phyloP scores from a whole-genome alignment of 2,797 vertebrate species.

The Lagocephalus sceleratus region DNA sequence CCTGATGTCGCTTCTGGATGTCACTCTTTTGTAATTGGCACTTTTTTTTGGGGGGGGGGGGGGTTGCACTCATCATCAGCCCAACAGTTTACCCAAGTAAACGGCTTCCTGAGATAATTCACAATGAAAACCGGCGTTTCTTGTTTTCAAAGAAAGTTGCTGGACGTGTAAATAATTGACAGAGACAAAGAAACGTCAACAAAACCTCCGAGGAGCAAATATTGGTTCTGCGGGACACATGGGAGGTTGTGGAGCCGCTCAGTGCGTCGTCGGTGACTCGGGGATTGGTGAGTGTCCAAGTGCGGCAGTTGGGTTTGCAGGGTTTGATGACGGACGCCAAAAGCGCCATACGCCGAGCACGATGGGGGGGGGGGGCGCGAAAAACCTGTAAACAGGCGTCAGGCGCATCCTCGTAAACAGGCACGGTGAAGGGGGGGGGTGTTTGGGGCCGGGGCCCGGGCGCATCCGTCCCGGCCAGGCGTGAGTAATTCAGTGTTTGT shows the following conservation, averaged over 20 bases:
- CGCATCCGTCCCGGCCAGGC: slow-evolving; percentile 2
- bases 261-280: slow-evolving; percentile 33
- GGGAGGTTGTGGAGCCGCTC: background rate
- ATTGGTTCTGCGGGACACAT: background rate
- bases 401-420: slow-evolving; percentile 37
- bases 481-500: slow-evolving; percentile 34
- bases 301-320: slow-evolving; percentile 48
- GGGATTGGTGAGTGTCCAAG: slow-evolving; percentile 57
- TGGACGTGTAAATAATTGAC: slow-evolving; percentile 54
- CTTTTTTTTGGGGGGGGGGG: too few relatives aligned
- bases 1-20: too few relatives aligned
- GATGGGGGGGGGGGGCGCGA: slow-evolving; percentile 28
- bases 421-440: slow-evolving; percentile 33
- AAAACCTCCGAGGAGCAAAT: slow-evolving; percentile 10
- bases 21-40: too few relatives aligned
- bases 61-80: too few relatives aligned
- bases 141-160: slow-evolving; percentile 4
- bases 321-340: slow-evolving; percentile 25
- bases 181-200: slow-evolving; percentile 38
- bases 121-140: background rate
- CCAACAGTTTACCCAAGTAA: background rate
- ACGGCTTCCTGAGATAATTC: background rate
- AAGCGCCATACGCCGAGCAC: slow-evolving; percentile 61
- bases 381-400: slow-evolving; percentile 41
- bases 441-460: slow-evolving; percentile 6